A percentile compares a stretch with the other conserved stretches of the same genome.
phyloP scores from a whole-genome alignment of 2,113 vertebrate species.

The Octodon degus region DNA sequence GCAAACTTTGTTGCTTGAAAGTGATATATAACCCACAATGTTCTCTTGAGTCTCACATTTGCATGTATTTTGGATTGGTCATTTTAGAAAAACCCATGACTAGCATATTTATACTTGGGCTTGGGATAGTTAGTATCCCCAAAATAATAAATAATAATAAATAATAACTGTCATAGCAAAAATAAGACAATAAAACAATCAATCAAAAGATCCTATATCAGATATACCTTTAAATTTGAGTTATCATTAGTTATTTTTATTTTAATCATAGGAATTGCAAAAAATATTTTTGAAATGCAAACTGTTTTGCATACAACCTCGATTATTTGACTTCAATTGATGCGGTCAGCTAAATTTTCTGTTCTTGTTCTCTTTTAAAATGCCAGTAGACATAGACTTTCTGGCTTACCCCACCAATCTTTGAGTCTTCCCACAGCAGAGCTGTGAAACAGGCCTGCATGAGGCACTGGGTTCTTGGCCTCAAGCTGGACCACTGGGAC shows the following conservation, averaged over 20 bases:
- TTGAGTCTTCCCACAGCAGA: no score
- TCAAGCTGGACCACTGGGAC: no score
- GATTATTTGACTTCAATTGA: background rate
- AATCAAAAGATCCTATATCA: background rate
- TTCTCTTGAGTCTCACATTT: background rate
- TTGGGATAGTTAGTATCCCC: background rate
- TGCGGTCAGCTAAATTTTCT: background rate
- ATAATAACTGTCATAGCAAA: conserved; percentile 25
- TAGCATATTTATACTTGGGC: background rate
- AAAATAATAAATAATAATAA: no score
- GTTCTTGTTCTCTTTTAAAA: background rate
- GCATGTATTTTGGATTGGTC: background rate
- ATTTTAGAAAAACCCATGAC: background rate
- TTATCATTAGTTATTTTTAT: background rate
- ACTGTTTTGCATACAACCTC: conserved; percentile 6
- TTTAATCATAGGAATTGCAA: background rate
- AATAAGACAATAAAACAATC: background rate
- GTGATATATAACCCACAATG: background rate
- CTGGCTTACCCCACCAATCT: no score
- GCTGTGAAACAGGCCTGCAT: no score
- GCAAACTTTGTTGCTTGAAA: background rate
- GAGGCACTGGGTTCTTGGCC: no score
- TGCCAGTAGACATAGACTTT: background rate
- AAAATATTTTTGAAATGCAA: background rate
- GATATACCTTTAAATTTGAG: background rate